Percentiles rank a stretch among this genome's conserved stretches.
Conservation (phyloP, 1,140 invertebrate species). For the Procambarus clarkii region DNA sequence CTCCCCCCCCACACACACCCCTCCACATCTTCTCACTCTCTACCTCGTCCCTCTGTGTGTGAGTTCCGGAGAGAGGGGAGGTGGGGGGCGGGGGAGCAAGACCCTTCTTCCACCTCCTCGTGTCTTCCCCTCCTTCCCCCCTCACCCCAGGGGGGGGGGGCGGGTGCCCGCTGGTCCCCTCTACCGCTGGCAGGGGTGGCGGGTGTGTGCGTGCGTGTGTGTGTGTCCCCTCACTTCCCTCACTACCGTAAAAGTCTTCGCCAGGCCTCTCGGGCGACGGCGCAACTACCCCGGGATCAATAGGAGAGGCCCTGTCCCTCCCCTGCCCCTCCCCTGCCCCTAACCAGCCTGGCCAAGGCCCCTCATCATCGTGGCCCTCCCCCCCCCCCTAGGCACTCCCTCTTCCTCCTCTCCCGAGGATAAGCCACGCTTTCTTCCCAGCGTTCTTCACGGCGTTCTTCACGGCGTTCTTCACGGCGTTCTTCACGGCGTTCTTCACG, state of each 20-base stretch:
- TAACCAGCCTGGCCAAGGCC: neutral
- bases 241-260: constrained; percentile 30
- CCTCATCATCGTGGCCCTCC: neutral
- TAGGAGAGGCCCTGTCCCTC: constrained; percentile 18
- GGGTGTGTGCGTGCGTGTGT: constrained; percentile 34
- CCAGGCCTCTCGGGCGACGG: constrained; percentile 17
- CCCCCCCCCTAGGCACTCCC: neutral
- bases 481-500: too few species aligned
- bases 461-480: too few species aligned
- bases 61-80: neutral
- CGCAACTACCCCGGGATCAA: constrained; percentile 35
- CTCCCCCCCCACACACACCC: neutral
- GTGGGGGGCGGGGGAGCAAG: neutral
- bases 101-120: neutral
- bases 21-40: neutral
- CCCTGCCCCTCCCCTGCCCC: neutral
- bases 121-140: neutral
- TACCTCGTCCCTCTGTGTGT: too few species aligned
- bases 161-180: neutral
- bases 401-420: neutral
- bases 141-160: neutral
- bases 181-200: constrained; percentile 6
- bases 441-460: too few species aligned
- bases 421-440: too few species aligned
- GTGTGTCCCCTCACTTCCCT: neutral